Percentiles rank a stretch among this genome's conserved stretches.
Evolutionary conservation across 64 coral and sea anemone genomes (phyloP).

Genomic region (Porites australiensis): DNA sequence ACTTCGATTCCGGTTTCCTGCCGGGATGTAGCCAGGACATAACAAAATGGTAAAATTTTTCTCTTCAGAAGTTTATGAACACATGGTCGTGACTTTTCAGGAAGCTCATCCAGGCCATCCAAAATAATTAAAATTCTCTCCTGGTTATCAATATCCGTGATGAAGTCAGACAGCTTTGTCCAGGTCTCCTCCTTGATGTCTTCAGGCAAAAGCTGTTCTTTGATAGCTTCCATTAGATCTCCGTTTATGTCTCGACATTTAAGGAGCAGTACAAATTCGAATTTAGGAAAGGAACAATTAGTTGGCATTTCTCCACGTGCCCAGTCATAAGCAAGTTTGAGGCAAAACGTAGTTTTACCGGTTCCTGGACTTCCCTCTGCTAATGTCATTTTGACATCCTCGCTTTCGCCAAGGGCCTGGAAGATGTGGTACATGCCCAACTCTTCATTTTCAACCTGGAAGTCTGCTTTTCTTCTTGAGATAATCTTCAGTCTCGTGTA

Average conservation of each 20-base stretch:
- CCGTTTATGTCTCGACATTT: slow-evolving; percentile 40
- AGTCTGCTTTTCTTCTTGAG: slow-evolving; percentile 16
- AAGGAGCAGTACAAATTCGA: slow-evolving; percentile 17
- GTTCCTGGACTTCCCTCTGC: slow-evolving; percentile 35
- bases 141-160: slow-evolving; percentile 24
- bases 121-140: neutral
- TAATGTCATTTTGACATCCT: neutral
- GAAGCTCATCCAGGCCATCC: slow-evolving; percentile 39
- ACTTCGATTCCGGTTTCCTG: slow-evolving; percentile 13
- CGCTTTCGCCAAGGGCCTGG: neutral
- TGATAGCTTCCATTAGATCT: slow-evolving; percentile 24
- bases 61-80: neutral
- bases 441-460: neutral
- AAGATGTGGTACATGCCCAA: neutral
- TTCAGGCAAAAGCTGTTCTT: slow-evolving; percentile 18
- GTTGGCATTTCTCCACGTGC: neutral
- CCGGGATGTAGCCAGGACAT: neutral
- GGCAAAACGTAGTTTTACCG: slow-evolving; percentile 50
- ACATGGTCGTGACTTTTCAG: neutral
- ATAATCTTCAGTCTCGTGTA: slow-evolving; percentile 12
- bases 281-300: neutral
- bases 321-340: slow-evolving; percentile 48
- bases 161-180: neutral
- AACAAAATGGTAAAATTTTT: slow-evolving; percentile 13
- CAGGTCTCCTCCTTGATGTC: neutral